phyloP scores from a whole-genome alignment of 2,888 invertebrate species.

The Diaprepes abbreviatus region DNA sequence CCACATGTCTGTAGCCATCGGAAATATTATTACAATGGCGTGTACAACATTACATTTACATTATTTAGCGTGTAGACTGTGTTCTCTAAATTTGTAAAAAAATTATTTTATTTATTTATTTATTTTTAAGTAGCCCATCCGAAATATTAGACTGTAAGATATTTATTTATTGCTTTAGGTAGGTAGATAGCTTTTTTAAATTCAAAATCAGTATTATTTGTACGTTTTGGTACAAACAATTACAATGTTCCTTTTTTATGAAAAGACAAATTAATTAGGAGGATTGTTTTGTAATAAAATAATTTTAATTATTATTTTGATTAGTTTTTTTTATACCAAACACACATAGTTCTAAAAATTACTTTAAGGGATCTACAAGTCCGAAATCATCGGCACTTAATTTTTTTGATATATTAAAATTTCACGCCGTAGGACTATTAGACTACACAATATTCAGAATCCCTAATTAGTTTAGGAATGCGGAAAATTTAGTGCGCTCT shows the following conservation, averaged over 20 bases:
- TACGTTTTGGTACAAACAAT: conserved; percentile 32
- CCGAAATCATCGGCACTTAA: no score
- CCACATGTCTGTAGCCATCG: conserved; percentile 85
- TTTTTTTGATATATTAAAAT: no score
- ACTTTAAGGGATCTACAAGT: no score
- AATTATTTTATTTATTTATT: conserved; percentile 34
- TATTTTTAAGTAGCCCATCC: conserved; percentile 36
- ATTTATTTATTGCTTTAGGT: conserved; percentile 37
- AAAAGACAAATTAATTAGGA: conserved; percentile 17
- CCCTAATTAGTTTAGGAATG: no score
- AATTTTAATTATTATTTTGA: not conserved
- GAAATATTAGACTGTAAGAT: conserved; percentile 43
- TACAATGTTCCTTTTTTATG: conserved; percentile 15
- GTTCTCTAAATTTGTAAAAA: conserved; percentile 47
- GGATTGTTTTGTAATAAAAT: conserved; percentile 33
- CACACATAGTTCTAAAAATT: no score
- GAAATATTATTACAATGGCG: conserved; percentile 80
- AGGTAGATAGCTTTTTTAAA: conserved; percentile 28
- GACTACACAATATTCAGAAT: no score
- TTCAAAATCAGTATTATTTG: conserved; percentile 45
- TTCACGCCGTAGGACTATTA: no score
- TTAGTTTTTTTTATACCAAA: conserved; percentile 10
- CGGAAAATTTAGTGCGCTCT: no score
- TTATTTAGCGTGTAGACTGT: conserved; percentile 69
- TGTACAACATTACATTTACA: conserved; percentile 78